Percentiles rank a stretch among this genome's conserved stretches.
Conservation (phyloP, 2,797 vertebrate species). For the Pterois miles region DNA sequence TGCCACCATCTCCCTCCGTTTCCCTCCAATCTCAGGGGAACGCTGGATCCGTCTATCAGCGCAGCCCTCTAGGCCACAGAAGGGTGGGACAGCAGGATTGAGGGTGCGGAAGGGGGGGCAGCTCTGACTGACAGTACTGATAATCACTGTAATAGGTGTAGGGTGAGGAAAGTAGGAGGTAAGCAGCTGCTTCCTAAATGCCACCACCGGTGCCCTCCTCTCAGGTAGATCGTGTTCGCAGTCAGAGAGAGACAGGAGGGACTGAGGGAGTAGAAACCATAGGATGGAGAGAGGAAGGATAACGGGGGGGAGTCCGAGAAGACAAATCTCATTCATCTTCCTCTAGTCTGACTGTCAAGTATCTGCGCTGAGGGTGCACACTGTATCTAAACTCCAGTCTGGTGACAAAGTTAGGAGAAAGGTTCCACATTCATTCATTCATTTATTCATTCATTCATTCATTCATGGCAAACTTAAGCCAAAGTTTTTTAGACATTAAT, state of each 20-base stretch:
- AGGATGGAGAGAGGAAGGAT: slow-evolving; percentile 35
- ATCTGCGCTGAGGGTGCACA: slow-evolving; percentile 23
- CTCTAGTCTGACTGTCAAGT: slow-evolving; percentile 34
- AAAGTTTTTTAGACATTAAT: neutral
- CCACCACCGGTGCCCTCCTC: slow-evolving; percentile 12
- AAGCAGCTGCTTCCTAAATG: slow-evolving; percentile 64
- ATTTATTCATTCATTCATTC: neutral
- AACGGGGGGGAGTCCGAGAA: slow-evolving; percentile 29
- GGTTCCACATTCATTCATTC: neutral
- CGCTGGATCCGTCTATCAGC: slow-evolving; percentile 49
- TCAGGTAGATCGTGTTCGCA: slow-evolving; percentile 16
- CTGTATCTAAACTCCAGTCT: slow-evolving; percentile 3
- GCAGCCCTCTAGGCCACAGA: slow-evolving; percentile 52
- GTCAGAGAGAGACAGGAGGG: slow-evolving; percentile 26
- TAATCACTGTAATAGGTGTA: slow-evolving; percentile 77
- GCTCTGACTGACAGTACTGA: slow-evolving; percentile 75
- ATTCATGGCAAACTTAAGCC: neutral
- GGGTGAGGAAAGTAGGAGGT: slow-evolving; percentile 56
- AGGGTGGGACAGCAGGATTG: slow-evolving; percentile 45
- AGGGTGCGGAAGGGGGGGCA: neutral
- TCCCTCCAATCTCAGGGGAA: slow-evolving; percentile 49
- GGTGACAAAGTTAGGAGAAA: slow-evolving; percentile 8
- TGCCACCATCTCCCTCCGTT: slow-evolving; percentile 34
- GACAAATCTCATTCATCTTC: slow-evolving; percentile 53
- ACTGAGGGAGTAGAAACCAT: neutral